phyloP scores from a whole-genome alignment of 2,797 vertebrate genomes.

The Hippopotamyrus pictus region DNA sequence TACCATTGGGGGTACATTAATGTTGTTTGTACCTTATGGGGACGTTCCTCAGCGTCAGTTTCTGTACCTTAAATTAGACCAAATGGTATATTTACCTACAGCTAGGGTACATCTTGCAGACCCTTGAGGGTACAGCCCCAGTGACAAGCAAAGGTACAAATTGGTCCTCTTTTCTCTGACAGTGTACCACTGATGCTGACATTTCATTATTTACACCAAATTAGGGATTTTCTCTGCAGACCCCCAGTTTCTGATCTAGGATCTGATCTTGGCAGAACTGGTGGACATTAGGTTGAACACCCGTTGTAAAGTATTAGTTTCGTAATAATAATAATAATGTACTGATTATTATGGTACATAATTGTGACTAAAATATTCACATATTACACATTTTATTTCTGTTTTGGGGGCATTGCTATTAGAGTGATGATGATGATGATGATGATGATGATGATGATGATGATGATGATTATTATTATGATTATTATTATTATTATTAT shows the following conservation, averaged over 20 bases:
- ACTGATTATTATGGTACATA: background rate
- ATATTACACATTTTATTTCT: background rate
- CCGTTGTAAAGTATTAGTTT: background rate
- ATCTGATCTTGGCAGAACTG: background rate
- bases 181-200: background rate
- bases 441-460: no score
- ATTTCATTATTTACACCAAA: background rate
- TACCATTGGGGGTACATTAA: background rate
- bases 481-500: background rate
- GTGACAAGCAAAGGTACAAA: background rate
- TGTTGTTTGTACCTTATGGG: background rate
- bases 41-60: background rate
- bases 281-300: background rate
- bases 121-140: background rate
- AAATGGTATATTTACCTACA: background rate
- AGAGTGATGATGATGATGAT: background rate
- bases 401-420: background rate
- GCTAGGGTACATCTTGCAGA: background rate
- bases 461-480: no score
- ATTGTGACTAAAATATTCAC: background rate
- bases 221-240: background rate
- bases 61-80: background rate
- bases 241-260: background rate
- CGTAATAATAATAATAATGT: background rate
- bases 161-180: background rate